Evolutionary conservation across 2,797 vertebrate species (phyloP), one percentile per base, ranked within the genome.

Genomic region (Danio choprae): DNA sequence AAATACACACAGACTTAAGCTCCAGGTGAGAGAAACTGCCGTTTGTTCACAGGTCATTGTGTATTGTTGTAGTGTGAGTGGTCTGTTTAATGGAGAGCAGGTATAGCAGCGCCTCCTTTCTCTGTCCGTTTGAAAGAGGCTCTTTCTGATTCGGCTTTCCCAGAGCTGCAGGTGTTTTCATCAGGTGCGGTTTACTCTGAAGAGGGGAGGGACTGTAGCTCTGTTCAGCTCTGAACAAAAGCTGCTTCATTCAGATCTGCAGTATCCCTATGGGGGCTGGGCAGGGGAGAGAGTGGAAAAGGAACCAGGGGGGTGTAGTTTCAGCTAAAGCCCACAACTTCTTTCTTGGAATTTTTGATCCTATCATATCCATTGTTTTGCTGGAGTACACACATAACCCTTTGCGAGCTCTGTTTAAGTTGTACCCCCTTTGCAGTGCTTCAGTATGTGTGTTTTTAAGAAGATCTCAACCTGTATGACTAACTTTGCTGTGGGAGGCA

Each of bases 151-250:
- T 72, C 40, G 1, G 29, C 68, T 79, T 81, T 55, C 20, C 48
- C 41, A 63, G 48, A 81, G 77, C 82, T 81, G 83, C 89, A 89
- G 88, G 90, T 91, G 90, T 88, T 90, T 86, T 86, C 72, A 86
- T 88, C 87, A 87, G 84, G 84, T 86, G 79, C 77, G 81, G 69
- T 86, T 84, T 85, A 69, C 53, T 48, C 43, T 10, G 50, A 73
- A 64, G 60, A 60, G 20, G 70, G 46, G 55, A 60, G 65, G 40
- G 41, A 51, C 22, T 56, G 53, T 41, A 56, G 67, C 50, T 56
- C 15, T n/a, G 20, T 53, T 80, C 51, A 38, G 51, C 68, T 64
- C 58, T 22, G 82, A 88, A 90, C 88, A 90, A 88, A 87, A 84
- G 84, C 44, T 81, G 65, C 86, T 87, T 88, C 81, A 83, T 82